These are phyloP conservation scores for Teleiodes luculella DNA, from an alignment of 2,888 invertebrate species.

Conservation along the genomic window DNA sequence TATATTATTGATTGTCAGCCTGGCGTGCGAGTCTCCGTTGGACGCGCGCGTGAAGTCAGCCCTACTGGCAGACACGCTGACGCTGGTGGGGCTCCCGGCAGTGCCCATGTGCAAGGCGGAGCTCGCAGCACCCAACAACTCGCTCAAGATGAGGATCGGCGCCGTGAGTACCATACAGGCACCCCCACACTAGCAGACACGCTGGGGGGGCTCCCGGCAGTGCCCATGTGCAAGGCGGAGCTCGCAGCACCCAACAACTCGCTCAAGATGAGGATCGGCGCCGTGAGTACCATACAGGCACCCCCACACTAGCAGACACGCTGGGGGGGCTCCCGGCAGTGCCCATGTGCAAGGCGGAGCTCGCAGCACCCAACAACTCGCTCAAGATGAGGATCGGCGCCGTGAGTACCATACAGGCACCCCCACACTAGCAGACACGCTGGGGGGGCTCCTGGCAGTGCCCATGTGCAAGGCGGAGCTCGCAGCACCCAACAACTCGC, in stretches of 20 bases:
- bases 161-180: slow-evolving; percentile 63
- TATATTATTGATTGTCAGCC: slow-evolving; percentile 28
- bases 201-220: slow-evolving; percentile 91
- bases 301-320: slow-evolving; percentile 94
- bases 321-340: slow-evolving; percentile 91
- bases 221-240: slow-evolving; percentile 80
- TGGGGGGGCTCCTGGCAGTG: slow-evolving; percentile 91
- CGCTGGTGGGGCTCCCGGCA: slow-evolving; percentile 92
- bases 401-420: too few relatives aligned
- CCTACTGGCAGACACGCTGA: slow-evolving; percentile 92
- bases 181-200: slow-evolving; percentile 94
- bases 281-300: slow-evolving; percentile 59
- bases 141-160: slow-evolving; percentile 69
- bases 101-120: slow-evolving; percentile 81
- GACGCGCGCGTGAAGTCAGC: slow-evolving; percentile 96
- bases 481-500: slow-evolving; percentile 45
- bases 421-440: slow-evolving; percentile 93
- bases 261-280: slow-evolving; percentile 69
- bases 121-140: slow-evolving; percentile 40
- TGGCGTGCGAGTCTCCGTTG: slow-evolving; percentile 94
- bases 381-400: slow-evolving; percentile 72
- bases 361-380: slow-evolving; percentile 44
- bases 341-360: slow-evolving; percentile 78
- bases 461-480: slow-evolving; percentile 78
- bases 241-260: slow-evolving; percentile 44